Base-by-base conservation (phyloP, 2,797 vertebrate species). In the Semotilus atromaculatus region DNA sequence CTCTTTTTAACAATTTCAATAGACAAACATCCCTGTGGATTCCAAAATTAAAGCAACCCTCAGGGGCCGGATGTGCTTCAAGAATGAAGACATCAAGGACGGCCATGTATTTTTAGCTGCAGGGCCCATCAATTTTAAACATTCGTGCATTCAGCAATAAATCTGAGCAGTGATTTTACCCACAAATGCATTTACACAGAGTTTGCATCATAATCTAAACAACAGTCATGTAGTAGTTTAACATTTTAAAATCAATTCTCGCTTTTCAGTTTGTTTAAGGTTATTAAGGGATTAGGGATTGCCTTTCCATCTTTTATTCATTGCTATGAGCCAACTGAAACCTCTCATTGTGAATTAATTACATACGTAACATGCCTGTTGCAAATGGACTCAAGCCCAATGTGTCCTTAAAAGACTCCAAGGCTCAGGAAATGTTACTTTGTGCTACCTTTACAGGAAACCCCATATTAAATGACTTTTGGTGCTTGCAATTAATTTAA, bases 321-420 rank as follows among this genome's bases (percentile, higher is more conserved):
- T 80, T 64, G 76, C 67, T 72, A 43, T 79, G 40, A 80, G 83
- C 67, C 83, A 85, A 62, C 67, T 80, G 83, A 85, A 85, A 80
- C 83, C 75, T 72, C 83, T 85, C 83, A 85, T 85, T 84, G 83
- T 84, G 66, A 80, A 84, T 84, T 85, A 80, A 85, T 85, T 85
- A 79, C 83, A 84, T 48, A 79, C 16, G 64, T 78, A 79, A 79
- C 73, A 78, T 43, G 82, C 74, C 67, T 85, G 19, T 70, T 5
- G 8, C 60, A 23, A 62, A 79, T 60, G 55, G 66, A 79, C 51
- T 84, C 40, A 13, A 51, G 40, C 5, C 40, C 38, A 62, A 62
- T 36, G 53, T 80, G 40, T 80, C 67, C 67, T 85, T 85, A 80
- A 72, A 51, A 72, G 29, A 72, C 67, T 67, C 19, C 34, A 45